Conservation (phyloP, 2,113 vertebrate genomes). For the Thinocorus orbignyianus region DNA sequence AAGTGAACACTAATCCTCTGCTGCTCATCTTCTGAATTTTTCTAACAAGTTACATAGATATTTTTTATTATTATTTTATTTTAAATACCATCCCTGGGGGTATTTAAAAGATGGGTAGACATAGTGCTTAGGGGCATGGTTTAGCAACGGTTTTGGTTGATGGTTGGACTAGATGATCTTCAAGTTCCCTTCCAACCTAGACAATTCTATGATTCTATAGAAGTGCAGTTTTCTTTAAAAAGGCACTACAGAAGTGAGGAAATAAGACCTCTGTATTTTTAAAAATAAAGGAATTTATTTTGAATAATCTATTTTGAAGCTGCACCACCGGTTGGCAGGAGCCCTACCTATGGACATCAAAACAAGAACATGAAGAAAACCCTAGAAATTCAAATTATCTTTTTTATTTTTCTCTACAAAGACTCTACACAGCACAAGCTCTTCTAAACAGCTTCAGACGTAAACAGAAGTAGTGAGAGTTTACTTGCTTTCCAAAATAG, state of each 20-base stretch:
- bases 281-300: not conserved
- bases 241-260: not conserved
- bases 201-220: no score
- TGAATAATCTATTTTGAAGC: not conserved
- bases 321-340: not conserved
- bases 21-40: not conserved
- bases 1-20: not conserved
- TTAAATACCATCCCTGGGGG: no score
- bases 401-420: not conserved
- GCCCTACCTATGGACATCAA: fast-evolving
- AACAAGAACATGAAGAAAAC: not conserved
- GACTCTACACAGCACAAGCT: not conserved
- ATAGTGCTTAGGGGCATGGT: no score
- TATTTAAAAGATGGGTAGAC: no score
- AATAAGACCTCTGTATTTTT: not conserved
- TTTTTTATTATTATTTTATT: no score
- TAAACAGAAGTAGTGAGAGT: not conserved
- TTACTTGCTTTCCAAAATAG: not conserved
- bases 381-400: not conserved
- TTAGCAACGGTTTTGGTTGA: no score
- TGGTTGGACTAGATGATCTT: no score
- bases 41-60: not conserved
- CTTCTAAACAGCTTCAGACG: not conserved
- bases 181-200: no score
- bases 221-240: not conserved